Evolutionary conservation across 2,113 vertebrate genomes (phyloP).

Genomic region (Rhinolophus ferrumequinum): DNA sequence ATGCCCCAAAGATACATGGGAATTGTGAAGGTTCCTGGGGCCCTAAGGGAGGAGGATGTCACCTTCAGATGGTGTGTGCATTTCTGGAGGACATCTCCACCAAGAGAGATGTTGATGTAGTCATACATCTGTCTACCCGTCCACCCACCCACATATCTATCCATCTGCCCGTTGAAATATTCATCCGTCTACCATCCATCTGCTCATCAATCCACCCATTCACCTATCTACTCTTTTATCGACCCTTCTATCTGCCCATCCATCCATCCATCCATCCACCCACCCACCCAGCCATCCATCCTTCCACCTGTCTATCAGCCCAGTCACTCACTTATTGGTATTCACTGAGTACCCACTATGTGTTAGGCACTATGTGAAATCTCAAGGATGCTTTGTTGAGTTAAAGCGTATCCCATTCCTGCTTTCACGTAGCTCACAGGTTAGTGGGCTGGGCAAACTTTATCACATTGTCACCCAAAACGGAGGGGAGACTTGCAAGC

Average conservation of each 20-base stretch:
- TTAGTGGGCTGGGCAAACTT: not conserved
- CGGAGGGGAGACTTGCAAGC: not conserved
- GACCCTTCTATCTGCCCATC: fast-evolving
- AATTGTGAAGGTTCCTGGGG: not conserved
- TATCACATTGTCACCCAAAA: not conserved
- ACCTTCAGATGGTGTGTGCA: not conserved
- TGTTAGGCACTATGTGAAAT: not conserved
- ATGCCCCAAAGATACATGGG: not conserved
- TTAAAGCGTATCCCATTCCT: not conserved
- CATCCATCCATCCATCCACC: not conserved
- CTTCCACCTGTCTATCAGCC: too few species aligned
- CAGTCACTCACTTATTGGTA: not conserved
- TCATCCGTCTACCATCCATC: not conserved
- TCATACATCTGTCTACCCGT: too few species aligned
- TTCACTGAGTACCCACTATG: not conserved
- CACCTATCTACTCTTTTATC: fast-evolving
- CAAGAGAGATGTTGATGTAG: not conserved
- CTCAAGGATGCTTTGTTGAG: not conserved
- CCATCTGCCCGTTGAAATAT: not conserved
- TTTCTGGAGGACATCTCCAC: not conserved
- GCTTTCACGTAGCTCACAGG: not conserved
- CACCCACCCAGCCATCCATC: too few species aligned
- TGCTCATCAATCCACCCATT: not conserved
- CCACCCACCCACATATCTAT: too few species aligned
- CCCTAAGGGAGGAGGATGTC: not conserved